Conservation (phyloP, 1,140 invertebrate genomes). For the Drosophila simulans region DNA sequence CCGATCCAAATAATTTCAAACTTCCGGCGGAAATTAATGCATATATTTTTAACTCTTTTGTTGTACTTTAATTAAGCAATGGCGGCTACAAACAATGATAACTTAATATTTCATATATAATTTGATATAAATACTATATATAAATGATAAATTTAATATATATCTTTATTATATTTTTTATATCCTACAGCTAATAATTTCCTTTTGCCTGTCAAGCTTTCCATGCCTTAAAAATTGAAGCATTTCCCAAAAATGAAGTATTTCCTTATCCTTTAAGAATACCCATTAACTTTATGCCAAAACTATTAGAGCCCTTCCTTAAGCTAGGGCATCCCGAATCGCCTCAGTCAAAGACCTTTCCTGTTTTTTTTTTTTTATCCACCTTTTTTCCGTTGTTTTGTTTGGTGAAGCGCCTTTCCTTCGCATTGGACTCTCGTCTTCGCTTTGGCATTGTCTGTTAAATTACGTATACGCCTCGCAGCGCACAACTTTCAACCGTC, state of each 20-base stretch:
- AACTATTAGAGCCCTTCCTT: slow-evolving; percentile 21
- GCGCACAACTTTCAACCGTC: slow-evolving; percentile 52
- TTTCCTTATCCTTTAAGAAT: background rate
- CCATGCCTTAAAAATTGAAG: too few relatives aligned
- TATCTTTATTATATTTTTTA: too few relatives aligned
- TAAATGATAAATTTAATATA: too few relatives aligned
- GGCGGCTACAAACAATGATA: too few relatives aligned
- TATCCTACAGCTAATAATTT: too few relatives aligned
- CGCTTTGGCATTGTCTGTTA: slow-evolving; percentile 70
- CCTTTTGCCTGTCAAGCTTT: too few relatives aligned
- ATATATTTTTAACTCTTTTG: too few relatives aligned
- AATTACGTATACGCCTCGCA: slow-evolving; percentile 79
- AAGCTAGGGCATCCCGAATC: slow-evolving; percentile 35
- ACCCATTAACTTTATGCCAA: background rate
- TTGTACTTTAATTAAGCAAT: too few relatives aligned
- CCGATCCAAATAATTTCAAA: background rate
- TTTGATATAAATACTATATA: too few relatives aligned
- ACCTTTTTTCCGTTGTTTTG: slow-evolving; percentile 42
- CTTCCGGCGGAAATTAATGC: background rate
- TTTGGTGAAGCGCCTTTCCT: slow-evolving; percentile 44
- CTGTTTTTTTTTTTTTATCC: slow-evolving; percentile 41
- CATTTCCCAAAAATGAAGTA: background rate
- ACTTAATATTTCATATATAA: too few relatives aligned
- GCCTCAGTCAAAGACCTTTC: slow-evolving; percentile 76
- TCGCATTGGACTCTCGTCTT: slow-evolving; percentile 41